Base-by-base conservation (phyloP, 2,888 invertebrate species). In the Onthophagus sagittarius region DNA sequence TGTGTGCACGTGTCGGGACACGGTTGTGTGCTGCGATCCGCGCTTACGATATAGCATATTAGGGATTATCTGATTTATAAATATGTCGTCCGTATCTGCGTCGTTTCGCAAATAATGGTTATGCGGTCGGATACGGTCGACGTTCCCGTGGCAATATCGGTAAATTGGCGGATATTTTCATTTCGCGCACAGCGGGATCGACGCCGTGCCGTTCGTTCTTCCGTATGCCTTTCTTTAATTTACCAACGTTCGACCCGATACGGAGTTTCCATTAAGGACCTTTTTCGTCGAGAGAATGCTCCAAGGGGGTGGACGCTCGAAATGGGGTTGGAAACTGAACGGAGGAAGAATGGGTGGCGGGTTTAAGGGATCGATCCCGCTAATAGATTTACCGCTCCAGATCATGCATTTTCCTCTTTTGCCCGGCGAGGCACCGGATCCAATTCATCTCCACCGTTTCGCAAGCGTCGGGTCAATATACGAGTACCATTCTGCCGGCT, bases 51-150 rank as follows among this genome's bases (percentile, higher is more conserved):
- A 72, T 72, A 69, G 74, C 67, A 75, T 75, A 72, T 76, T 73
- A 70, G 71, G 70, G 76, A 76, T 76, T 75, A 76, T 76, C 76
- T 74, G 74, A 74, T 76, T 75, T 75, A 73, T 72, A 76, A 75
- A 76, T 76, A 75, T 69, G 69, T 23, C 32, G 67, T 67, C 31
- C 67, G 67, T 32, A 15, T 15, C 64, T 23, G 14, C 67, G 67
- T 67, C 67, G 23, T 53, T 53, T 11, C 9, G 39, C 39, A 32
- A 32, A 67, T 67, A 15, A n/a, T 23, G 31, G 67, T n/a, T 67
- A 67, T 67, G 39, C 39, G 39, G 11, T 11, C 39, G 39, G 39
- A 67, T 23, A 63, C 23, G 67, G 67, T 31, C 32, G 32, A 64
- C 67, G 67, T 31, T 13, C 31, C 31, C 39, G 9, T 7, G 6